These are phyloP conservation scores for Ernsta delagoae DNA, from an alignment of 2,888 invertebrate species.

Conservation along the genomic window DNA sequence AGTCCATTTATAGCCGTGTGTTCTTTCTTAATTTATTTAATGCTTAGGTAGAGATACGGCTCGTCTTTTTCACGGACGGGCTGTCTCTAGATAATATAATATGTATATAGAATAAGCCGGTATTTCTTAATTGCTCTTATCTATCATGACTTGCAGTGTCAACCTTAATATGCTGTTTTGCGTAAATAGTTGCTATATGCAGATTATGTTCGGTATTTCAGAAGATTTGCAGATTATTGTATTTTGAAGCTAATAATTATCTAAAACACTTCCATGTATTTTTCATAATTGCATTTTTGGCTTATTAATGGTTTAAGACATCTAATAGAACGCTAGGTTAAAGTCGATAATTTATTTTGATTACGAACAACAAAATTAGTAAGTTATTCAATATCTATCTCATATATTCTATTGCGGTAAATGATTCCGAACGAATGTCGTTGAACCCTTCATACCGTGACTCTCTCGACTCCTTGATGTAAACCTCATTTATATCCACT, in stretches of 20 bases:
- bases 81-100: too few relatives aligned
- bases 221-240: too few relatives aligned
- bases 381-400: background rate
- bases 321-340: too few relatives aligned
- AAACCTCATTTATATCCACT: constrained; percentile 44
- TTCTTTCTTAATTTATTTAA: constrained; percentile 33
- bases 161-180: too few relatives aligned
- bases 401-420: background rate
- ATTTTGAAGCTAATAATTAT: background rate
- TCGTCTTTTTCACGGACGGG: too few relatives aligned
- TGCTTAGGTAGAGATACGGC: background rate
- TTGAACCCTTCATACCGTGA: constrained; percentile 36
- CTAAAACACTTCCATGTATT: too few relatives aligned
- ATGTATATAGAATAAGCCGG: background rate
- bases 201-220: too few relatives aligned
- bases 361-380: too few relatives aligned
- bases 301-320: too few relatives aligned
- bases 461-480: constrained; percentile 28
- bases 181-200: background rate
- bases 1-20: constrained; percentile 61
- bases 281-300: too few relatives aligned
- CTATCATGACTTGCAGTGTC: too few relatives aligned
- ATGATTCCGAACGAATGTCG: constrained; percentile 40
- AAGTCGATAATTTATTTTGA: too few relatives aligned
- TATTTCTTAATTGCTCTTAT: background rate